Evolutionary conservation across 2,888 invertebrate genomes (phyloP).

Genomic region (Phoenoteleia sp.): DNA sequence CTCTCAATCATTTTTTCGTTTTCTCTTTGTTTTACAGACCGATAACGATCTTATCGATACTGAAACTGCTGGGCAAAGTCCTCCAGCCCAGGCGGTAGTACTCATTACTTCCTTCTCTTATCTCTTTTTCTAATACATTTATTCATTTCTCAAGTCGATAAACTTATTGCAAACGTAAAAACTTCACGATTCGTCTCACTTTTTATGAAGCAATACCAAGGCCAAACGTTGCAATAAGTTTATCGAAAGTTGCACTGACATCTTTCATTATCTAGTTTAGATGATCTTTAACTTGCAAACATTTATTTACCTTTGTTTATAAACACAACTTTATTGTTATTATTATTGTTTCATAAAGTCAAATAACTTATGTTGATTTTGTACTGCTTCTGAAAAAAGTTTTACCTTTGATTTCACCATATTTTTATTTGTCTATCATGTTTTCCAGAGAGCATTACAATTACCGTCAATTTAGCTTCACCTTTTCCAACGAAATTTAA

Average conservation of each 20-base stretch:
- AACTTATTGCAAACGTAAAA: slow-evolving; percentile 63
- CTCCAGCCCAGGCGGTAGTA: slow-evolving; percentile 87
- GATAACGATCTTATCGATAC: slow-evolving; percentile 86
- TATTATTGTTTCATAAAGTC: neutral
- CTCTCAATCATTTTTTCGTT: slow-evolving; percentile 85
- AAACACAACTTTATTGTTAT: too few species aligned
- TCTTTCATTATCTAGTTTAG: slow-evolving; percentile 18
- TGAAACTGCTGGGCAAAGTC: slow-evolving; percentile 86
- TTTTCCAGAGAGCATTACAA: slow-evolving; percentile 53
- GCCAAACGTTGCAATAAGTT: slow-evolving; percentile 39
- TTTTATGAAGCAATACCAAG: neutral
- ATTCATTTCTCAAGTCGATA: slow-evolving; percentile 50
- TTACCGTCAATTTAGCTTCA: slow-evolving; percentile 32
- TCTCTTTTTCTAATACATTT: slow-evolving; percentile 72
- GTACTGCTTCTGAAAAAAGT: slow-evolving; percentile 63
- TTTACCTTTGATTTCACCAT: slow-evolving; percentile 54
- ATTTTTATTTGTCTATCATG: slow-evolving; percentile 13
- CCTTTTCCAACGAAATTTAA: too few species aligned
- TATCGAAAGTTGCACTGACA: slow-evolving; percentile 38
- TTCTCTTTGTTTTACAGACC: slow-evolving; percentile 86
- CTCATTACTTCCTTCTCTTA: slow-evolving; percentile 84
- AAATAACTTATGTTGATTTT: too few species aligned
- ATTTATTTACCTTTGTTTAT: neutral
- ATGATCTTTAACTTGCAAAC: too few species aligned
- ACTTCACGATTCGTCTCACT: neutral